Evolutionary conservation across 64 coral and sea anemone species (phyloP).

Genomic region (Astreopora myriophthalma): DNA sequence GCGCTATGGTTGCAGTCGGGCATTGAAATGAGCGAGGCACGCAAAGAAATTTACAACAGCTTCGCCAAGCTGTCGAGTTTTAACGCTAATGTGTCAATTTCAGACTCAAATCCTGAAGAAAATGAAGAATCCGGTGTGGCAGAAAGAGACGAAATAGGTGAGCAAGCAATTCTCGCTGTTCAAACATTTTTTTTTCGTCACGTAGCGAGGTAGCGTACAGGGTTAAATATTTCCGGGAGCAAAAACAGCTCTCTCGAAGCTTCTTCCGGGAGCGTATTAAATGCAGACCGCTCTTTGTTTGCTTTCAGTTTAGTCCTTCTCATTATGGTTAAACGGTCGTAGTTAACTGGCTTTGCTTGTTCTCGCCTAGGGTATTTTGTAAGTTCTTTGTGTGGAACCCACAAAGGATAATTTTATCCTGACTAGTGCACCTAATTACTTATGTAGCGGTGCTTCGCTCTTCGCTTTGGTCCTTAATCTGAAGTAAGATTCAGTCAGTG

Average conservation of each 20-base stretch:
- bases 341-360: constrained; percentile 44
- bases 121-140: background rate
- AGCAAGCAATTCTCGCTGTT: background rate
- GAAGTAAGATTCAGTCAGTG: background rate
- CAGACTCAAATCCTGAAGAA: background rate
- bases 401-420: constrained; percentile 1
- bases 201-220: constrained; percentile 3
- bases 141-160: background rate
- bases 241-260: constrained; percentile 58
- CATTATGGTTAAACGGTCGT: constrained; percentile 28
- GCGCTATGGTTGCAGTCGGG: constrained; percentile 38
- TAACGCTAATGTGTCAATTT: background rate
- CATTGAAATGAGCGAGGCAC: constrained; percentile 44
- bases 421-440: constrained; percentile 1
- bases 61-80: background rate
- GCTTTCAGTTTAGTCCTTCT: background rate
- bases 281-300: constrained; percentile 34
- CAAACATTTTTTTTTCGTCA: constrained; percentile 1
- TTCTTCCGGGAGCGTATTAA: constrained; percentile 50
- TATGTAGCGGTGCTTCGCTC: background rate
- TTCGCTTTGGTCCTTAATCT: background rate
- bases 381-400: constrained; percentile 48
- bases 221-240: constrained; percentile 56
- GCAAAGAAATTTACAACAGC: background rate
- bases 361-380: constrained; percentile 14